Base-by-base conservation (phyloP, 2,888 invertebrate species). In the Aradus depressus region DNA sequence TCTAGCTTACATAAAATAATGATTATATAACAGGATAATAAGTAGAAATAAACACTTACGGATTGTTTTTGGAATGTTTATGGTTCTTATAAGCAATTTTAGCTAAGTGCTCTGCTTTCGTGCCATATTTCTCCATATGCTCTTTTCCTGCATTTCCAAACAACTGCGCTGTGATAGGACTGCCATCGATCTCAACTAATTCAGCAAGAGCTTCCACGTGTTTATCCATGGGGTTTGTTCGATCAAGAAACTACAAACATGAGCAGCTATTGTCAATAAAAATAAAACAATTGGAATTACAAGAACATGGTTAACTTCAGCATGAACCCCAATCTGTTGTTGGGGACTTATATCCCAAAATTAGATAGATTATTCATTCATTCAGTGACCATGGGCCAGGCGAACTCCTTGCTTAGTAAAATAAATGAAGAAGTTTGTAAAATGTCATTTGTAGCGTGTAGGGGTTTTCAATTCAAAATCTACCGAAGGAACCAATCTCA, bases 61-160 rank as follows among this genome's bases (percentile, higher is more conserved):
- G 96, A 72, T 98, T 98, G 66, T 96, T 92, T 0, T 81, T 78
- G 4, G 96, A 97, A 70, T 98, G 96, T 60, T 89, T 81, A 67
- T 98, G 97, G 69, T 98, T 98, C 69, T 98, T 98, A 65, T 84
- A 84, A 0, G 97, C 98, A 64, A 98, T 93, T 71, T 97, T 98
- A 1, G 91, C 97, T 64, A 97, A 84, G 65, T 97, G 97, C 57
- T 89, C 80, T 14, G 86, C 80, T 56, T 80, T 91, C 0, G 93
- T 90, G 34, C 95, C 96, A 70, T 92, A 96, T 68, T 86, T 88
- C 63, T 87, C 78, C 90, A 93, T 96, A 65, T 98, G 96, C 64
- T 98, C 97, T 41, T 80, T 72, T 10, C 86, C 97, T 47, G 97
- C 97, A 69, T 92, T 93, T 25, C 93, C 97, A 70, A 98, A 98